Base-by-base conservation (phyloP, 1,140 invertebrate genomes). In the Nylanderia fulva region DNA sequence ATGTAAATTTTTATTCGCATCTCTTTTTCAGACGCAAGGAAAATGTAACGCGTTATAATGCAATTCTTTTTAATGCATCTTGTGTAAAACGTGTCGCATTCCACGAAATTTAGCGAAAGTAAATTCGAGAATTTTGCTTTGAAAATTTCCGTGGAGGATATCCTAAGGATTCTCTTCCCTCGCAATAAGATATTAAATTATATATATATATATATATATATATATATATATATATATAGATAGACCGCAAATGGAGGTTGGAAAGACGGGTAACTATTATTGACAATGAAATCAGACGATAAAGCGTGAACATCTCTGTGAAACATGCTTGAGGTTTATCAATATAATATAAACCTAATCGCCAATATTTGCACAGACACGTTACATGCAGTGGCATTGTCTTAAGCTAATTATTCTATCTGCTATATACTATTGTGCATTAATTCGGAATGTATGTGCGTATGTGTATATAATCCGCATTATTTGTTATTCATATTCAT, bases 401-500 rank as follows among this genome's bases (percentile, higher is more conserved):
- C 18, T 2, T 52, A 45, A 82, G 69, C 64, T 58, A 80, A 80
- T 80, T 80, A 24, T 29, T 7, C 48, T 68, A 80, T 58, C 36
- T 39, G 36, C 45, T 27, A 79, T 79, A 61, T 39, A 45, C 45
- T 39, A 71, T 71, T 71, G 27, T n/a, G 36, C 56, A 36, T 71
- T 82, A 82, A 71, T 82, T 48, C 45, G 54, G 52, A 54, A 7
- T 42, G 39, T 21, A 24, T 64, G 36, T 39, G 29, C 29, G 24
- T n/a, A n/a, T 13, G 24, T 42, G 66, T 45, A 42, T 56, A 42
- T 56, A 69, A 71, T 42, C 21, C 48, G 36, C 27, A 8, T n/a
- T 54, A 58, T 72, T 72, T 45, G 36, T 82, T 82, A 72, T 58
- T 79, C 76, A 68, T 39, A 79, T 79, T 82, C 64, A 72, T 82